Percentiles rank a stretch among this genome's conserved stretches.
Evolutionary conservation across 2,888 invertebrate genomes (phyloP).

Genomic region (Hydraecia micacea): DNA sequence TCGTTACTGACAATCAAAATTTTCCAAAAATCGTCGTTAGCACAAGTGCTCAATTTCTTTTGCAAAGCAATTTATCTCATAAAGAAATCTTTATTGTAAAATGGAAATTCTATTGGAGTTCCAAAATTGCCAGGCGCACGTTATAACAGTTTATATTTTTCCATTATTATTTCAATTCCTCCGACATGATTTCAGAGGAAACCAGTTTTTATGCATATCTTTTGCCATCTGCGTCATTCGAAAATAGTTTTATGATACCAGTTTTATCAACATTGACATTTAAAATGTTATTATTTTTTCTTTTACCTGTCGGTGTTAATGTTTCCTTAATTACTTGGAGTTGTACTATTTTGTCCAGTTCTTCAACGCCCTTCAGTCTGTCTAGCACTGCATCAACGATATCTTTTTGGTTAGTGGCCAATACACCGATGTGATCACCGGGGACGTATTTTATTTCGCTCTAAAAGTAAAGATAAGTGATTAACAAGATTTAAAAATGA

Average conservation of each 20-base stretch:
- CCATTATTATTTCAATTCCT: neutral
- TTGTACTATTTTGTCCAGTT: constrained; percentile 93
- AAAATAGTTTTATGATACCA: constrained; percentile 35
- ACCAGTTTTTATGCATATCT: constrained; percentile 22
- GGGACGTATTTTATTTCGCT: constrained; percentile 93
- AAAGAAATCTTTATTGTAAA: neutral
- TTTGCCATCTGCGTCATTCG: constrained; percentile 16
- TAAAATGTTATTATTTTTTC: constrained; percentile 10
- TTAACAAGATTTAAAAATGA: neutral
- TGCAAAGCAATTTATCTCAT: neutral
- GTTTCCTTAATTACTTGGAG: constrained; percentile 95
- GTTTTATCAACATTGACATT: constrained; percentile 43
- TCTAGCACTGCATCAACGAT: constrained; percentile 94
- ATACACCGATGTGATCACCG: constrained; percentile 98
- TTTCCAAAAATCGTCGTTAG: neutral
- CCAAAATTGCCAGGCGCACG: neutral
- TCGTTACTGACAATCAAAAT: neutral
- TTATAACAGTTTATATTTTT: neutral
- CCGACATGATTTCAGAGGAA: constrained; percentile 1
- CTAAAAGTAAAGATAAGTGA: constrained; percentile 67
- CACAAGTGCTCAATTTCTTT: neutral
- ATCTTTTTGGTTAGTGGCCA: constrained; percentile 94
- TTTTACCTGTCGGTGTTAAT: constrained; percentile 94
- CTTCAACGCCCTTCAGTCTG: constrained; percentile 92
- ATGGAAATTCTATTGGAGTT: neutral